These are phyloP conservation scores for Ganaspis sp. DNA, from an alignment of 1,140 invertebrate species.

Conservation along the genomic window DNA sequence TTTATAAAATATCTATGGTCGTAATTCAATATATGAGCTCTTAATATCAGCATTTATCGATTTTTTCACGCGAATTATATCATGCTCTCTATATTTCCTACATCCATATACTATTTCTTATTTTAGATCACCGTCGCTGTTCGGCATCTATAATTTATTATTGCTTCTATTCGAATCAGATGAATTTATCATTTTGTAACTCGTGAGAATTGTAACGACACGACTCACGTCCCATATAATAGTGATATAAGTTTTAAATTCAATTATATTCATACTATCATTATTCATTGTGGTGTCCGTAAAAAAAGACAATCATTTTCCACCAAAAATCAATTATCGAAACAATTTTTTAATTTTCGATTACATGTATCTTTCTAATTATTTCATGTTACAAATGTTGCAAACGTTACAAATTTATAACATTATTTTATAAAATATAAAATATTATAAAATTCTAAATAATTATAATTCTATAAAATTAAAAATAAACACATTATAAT, in stretches of 20 bases:
- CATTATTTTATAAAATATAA: no score
- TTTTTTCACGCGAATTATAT: conserved; percentile 34
- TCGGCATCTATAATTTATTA: background rate
- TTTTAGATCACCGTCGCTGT: background rate
- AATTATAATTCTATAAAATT: no score
- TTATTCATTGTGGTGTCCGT: no score
- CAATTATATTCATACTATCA: background rate
- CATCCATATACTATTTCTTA: background rate
- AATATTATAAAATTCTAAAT: no score
- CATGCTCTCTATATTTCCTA: conserved; percentile 25
- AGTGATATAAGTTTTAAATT: background rate
- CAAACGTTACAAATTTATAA: no score
- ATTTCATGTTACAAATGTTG: no score
- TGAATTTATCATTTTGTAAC: background rate
- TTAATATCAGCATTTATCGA: background rate
- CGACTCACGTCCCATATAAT: background rate
- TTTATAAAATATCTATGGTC: background rate
- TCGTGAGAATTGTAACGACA: background rate
- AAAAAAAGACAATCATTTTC: no score
- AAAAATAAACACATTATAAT: background rate
- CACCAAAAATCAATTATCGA: conserved; percentile 9
- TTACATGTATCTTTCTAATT: background rate
- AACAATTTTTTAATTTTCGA: no score
- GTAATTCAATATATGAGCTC: background rate
- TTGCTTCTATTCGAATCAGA: background rate